Conservation (phyloP, 2,113 vertebrate species). For the Lota lota region DNA sequence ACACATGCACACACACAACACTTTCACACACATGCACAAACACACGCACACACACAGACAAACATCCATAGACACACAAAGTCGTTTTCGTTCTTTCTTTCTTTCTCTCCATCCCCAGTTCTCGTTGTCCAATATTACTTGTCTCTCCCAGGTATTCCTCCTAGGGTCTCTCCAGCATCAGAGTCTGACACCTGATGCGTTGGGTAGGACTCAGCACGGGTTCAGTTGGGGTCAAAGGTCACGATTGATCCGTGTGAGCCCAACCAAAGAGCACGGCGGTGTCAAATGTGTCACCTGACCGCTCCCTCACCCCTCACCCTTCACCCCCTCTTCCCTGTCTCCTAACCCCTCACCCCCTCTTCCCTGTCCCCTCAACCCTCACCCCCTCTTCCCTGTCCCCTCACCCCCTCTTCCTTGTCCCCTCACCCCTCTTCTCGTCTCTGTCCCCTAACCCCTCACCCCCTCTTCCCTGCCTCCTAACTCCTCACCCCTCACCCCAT, state of each 20-base stretch:
- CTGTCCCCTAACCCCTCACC: constrained; percentile 10
- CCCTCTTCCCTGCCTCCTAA: too few species aligned
- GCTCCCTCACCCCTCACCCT: background rate
- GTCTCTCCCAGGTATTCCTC: background rate
- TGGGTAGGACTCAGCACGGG: constrained; percentile 2
- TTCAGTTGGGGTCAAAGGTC: constrained; percentile 35
- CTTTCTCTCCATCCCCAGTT: constrained; percentile 5
- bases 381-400: constrained; percentile 34
- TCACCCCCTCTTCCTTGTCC: background rate
- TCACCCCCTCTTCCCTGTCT: too few species aligned
- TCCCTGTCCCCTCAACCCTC: constrained; percentile 28
- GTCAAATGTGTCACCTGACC: constrained; percentile 39
- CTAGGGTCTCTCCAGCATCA: background rate
- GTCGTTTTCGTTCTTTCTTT: constrained; percentile 7
- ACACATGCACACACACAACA: too few species aligned
- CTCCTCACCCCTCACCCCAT: too few species aligned
- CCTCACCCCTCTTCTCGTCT: constrained; percentile 3
- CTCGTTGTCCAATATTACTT: background rate
- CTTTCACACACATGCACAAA: too few species aligned
- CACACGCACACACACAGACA: background rate
- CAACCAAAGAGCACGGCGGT: constrained; percentile 34
- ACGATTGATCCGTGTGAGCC: constrained; percentile 36
- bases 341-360: constrained; percentile 6
- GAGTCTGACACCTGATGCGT: constrained; percentile 10
- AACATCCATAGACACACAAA: too few species aligned